phyloP scores from a whole-genome alignment of 2,797 vertebrate species.

The Hafferia zeledoni region DNA sequence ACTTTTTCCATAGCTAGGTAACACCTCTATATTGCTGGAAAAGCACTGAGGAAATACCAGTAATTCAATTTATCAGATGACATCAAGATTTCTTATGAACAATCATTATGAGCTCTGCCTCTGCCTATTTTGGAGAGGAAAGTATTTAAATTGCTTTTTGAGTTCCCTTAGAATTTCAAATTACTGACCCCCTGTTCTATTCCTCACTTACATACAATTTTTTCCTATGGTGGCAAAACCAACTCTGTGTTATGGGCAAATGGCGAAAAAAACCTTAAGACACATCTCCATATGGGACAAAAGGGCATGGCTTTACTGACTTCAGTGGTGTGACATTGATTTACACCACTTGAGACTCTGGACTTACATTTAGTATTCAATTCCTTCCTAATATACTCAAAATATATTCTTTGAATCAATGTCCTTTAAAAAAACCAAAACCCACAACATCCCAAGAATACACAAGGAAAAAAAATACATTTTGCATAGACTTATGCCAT shows the following conservation, averaged over 20 bases:
- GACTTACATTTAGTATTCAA: neutral
- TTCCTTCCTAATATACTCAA: neutral
- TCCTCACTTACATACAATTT: neutral
- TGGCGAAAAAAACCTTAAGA: neutral
- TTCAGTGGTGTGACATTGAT: neutral
- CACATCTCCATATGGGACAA: neutral
- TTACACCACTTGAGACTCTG: neutral
- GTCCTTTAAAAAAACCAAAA: slow-evolving; percentile 29
- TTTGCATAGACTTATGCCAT: slow-evolving; percentile 1
- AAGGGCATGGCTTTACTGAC: neutral
- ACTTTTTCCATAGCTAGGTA: neutral
- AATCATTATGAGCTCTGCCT: neutral
- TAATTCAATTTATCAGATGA: neutral
- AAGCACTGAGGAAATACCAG: neutral
- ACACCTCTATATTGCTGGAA: neutral
- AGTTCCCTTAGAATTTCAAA: neutral
- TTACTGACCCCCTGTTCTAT: neutral
- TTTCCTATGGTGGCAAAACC: neutral
- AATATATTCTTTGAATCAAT: slow-evolving; percentile 18
- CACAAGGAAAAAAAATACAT: neutral
- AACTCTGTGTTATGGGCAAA: neutral
- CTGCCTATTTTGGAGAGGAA: neutral
- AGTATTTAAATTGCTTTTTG: neutral
- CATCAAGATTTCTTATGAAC: neutral
- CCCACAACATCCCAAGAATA: neutral